Percentiles rank a stretch among this genome's conserved stretches.
Evolutionary conservation across 2,888 invertebrate genomes (phyloP).

Genomic region (Aspidiotus rigidus): DNA sequence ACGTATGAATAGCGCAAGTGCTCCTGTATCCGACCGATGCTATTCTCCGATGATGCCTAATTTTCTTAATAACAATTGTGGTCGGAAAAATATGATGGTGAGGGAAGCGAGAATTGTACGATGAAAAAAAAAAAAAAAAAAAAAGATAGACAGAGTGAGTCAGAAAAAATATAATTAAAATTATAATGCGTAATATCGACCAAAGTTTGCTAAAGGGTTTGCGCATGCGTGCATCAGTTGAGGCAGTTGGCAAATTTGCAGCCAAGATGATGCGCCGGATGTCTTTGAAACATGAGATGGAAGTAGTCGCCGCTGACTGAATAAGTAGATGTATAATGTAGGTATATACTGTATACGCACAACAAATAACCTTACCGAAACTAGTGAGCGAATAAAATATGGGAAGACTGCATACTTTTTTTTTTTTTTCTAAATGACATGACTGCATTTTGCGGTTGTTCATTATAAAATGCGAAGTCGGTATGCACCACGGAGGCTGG

Average conservation of each 20-base stretch:
- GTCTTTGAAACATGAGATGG: conserved; percentile 1
- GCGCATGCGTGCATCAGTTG: neutral
- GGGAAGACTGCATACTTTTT: too few relatives aligned
- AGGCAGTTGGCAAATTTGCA: neutral
- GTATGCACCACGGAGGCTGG: too few relatives aligned
- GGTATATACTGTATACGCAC: too few relatives aligned
- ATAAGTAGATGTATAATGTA: too few relatives aligned
- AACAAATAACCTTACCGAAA: too few relatives aligned
- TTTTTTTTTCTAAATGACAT: too few relatives aligned
- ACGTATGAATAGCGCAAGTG: conserved; percentile 11
- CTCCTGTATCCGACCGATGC: conserved; percentile 1
- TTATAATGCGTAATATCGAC: neutral
- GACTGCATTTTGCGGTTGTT: too few relatives aligned
- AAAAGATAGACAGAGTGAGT: neutral
- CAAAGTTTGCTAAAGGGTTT: neutral
- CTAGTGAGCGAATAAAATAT: too few relatives aligned
- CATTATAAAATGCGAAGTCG: too few relatives aligned
- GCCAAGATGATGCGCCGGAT: conserved; percentile 1
- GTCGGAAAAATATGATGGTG: neutral
- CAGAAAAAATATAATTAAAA: conserved; percentile 1
- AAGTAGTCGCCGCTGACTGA: neutral
- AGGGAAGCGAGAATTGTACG: neutral
- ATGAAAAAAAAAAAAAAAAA: neutral
- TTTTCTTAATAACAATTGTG: conserved; percentile 9
- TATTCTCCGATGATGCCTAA: conserved; percentile 9